phyloP scores from a whole-genome alignment of 2,888 invertebrate genomes.

The Dryobota labecula region DNA sequence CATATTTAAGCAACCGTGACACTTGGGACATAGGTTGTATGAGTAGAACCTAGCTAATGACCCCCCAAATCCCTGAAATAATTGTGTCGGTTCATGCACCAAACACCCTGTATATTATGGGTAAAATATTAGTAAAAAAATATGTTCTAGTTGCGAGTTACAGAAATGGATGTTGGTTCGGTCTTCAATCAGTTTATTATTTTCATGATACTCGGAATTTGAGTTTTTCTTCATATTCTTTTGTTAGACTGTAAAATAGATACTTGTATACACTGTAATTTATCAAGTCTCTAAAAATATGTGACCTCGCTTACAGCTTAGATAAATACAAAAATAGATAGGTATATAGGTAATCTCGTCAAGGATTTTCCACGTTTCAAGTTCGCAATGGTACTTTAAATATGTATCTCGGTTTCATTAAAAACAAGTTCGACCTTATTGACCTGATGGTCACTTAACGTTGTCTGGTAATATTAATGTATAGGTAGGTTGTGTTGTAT shows the following conservation, averaged over 20 bases:
- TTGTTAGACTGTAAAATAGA: neutral
- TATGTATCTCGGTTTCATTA: slow-evolving; percentile 11
- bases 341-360: slow-evolving; percentile 2
- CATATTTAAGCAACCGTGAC: no score
- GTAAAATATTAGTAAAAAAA: neutral
- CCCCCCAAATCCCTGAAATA: no score
- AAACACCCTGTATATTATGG: no score
- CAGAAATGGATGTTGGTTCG: neutral
- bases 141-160: neutral
- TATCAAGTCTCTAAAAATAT: slow-evolving; percentile 16
- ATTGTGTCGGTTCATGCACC: no score
- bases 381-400: slow-evolving; percentile 15
- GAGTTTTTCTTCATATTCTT: neutral
- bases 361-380: slow-evolving; percentile 38
- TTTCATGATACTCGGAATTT: neutral
- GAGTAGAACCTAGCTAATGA: no score
- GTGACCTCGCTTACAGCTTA: neutral
- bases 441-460: slow-evolving; percentile 58
- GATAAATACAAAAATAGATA: slow-evolving; percentile 23
- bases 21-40: no score
- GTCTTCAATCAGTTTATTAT: neutral
- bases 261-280: slow-evolving; percentile 5
- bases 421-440: slow-evolving; percentile 43
- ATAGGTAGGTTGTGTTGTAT: slow-evolving; percentile 24
- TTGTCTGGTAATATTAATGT: slow-evolving; percentile 34